Evolutionary conservation across 2,888 invertebrate genomes (phyloP), one percentile per base, ranked within the genome.

Genomic region (Mantis religiosa): DNA sequence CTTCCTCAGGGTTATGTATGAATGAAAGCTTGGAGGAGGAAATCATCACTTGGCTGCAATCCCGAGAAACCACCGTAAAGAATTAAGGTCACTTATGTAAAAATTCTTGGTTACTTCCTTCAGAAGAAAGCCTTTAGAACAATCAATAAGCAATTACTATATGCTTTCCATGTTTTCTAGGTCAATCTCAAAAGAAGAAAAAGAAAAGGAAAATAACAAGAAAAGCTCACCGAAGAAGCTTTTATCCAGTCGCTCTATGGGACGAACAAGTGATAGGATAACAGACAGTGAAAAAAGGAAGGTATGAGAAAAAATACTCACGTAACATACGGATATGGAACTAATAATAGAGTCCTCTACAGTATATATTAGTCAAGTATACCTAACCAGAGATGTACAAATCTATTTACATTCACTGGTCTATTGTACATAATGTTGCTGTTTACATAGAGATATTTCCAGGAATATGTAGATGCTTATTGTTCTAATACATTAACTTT

Each of bases 201-300:
- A 97, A 92, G 97, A 97, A 91, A 96, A 97, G 91, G 97, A 97
- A 93, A 96, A 96, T 92, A 97, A 96, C 92, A 97, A 97, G 91
- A 97, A 97, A 93, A 95, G 95, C 89, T 96, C 96, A 82, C 96
- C 97, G 87, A 95, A 96, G 92, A 96, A 96, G 93, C 95, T 94
- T 94, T 88, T 94, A 94, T 7, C 93, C 93, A 90, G 88, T 82
- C 87, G 88, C 28, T 87, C 87, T 28, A n/a, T 54, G 27, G 82
- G 34, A 14, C 87, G 89, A 85, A 88, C 89, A 83, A 87, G 84
- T 47, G 87, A 89, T 28, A 89, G 87, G 85, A 34, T 86, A 84
- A 85, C 83, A 27, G 89, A 89, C 25, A 88, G n/a, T 30, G 91
- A 91, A 41, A 91, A 89, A 88, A 93, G 83, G 94, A 95, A 91